Conservation (phyloP, 2,797 vertebrate species). For the Urosaurus nigricauda region DNA sequence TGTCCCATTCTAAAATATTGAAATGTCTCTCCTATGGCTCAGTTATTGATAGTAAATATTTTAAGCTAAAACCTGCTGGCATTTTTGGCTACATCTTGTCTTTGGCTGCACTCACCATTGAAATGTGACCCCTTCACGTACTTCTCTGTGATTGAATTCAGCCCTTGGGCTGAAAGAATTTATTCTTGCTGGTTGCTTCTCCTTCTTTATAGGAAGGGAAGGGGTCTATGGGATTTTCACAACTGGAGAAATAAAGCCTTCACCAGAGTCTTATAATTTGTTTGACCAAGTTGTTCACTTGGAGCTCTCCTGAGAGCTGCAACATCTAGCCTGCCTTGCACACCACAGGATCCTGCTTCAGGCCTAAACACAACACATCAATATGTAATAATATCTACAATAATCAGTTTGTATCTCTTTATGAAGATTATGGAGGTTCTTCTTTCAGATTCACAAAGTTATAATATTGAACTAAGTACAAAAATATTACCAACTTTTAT, state of each 20-base stretch:
- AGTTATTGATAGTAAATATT: no score
- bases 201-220: not conserved
- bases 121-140: no score
- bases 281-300: not conserved
- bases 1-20: no score
- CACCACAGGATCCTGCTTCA: not conserved
- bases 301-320: not conserved
- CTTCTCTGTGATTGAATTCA: no score
- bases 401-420: not conserved
- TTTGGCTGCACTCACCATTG: no score
- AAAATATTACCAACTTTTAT: not conserved
- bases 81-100: no score
- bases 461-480: not conserved
- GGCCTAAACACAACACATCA: not conserved
- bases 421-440: not conserved
- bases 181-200: not conserved
- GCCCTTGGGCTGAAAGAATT: no score
- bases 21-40: no score
- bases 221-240: not conserved
- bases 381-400: not conserved
- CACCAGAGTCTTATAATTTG: not conserved
- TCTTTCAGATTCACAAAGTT: slow-evolving; percentile 1
- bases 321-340: not conserved
- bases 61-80: no score
- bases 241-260: not conserved